These are phyloP conservation scores for Chionomys nivalis DNA, from an alignment of 2,113 vertebrate genomes.

Conservation along the genomic window DNA sequence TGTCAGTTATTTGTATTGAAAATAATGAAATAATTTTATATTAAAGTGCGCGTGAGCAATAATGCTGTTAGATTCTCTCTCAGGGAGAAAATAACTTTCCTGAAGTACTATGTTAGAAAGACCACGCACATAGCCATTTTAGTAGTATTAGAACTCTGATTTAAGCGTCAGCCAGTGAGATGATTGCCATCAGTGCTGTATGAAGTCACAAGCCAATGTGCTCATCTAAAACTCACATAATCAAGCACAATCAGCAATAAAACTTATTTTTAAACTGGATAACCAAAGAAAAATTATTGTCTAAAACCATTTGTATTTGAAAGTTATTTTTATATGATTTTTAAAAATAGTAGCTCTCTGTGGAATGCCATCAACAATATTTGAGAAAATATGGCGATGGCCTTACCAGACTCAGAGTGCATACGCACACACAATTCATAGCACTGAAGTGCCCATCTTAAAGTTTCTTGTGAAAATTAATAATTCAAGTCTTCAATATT, in stretches of 20 bases:
- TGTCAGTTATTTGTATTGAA: slow-evolving; percentile 90
- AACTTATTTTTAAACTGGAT: slow-evolving; percentile 40
- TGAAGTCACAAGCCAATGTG: slow-evolving; percentile 6
- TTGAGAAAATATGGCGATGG: slow-evolving; percentile 28
- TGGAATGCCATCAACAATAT: slow-evolving; percentile 20
- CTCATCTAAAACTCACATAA: slow-evolving; percentile 44
- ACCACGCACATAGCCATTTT: background rate
- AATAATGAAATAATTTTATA: slow-evolving; percentile 87
- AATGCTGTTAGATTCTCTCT: slow-evolving; percentile 43
- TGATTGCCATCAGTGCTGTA: background rate
- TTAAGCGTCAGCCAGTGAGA: slow-evolving; percentile 49
- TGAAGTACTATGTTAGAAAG: slow-evolving; percentile 53
- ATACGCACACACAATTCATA: background rate
- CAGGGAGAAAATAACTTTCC: slow-evolving; percentile 66
- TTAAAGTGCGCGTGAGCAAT: slow-evolving; percentile 78
- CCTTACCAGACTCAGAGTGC: background rate
- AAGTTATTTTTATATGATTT: slow-evolving; percentile 56
- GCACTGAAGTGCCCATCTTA: background rate
- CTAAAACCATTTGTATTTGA: background rate
- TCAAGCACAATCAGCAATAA: slow-evolving; percentile 40
- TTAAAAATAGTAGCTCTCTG: slow-evolving; percentile 16
- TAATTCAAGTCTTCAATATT: slow-evolving; percentile 22
- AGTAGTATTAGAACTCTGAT: slow-evolving; percentile 33
- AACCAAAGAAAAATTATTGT: slow-evolving; percentile 59
- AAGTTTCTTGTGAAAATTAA: slow-evolving; percentile 55